Evolutionary conservation across 1,140 invertebrate species (phyloP).

Genomic region (Glossosoma conforme): DNA sequence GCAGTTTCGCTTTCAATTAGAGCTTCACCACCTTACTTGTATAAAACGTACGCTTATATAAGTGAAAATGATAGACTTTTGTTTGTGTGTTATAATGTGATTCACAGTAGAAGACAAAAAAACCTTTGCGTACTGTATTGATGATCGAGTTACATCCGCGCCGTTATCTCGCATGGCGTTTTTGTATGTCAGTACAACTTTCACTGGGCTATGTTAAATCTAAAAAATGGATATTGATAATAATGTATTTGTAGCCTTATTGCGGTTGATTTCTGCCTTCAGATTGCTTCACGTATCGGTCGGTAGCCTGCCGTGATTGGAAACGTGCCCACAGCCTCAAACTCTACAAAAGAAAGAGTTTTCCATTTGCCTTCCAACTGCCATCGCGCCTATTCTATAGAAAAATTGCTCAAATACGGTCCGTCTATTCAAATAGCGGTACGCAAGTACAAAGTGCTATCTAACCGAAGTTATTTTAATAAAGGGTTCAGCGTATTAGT

Average conservation of each 20-base stretch:
- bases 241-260: slow-evolving; percentile 15
- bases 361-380: no score
- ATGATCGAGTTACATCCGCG: background rate
- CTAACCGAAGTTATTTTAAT: no score
- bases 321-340: slow-evolving; percentile 11
- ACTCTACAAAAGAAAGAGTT: slow-evolving; percentile 1
- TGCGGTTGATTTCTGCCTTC: slow-evolving; percentile 8
- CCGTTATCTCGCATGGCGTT: slow-evolving; percentile 1
- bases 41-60: no score
- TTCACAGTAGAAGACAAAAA: background rate
- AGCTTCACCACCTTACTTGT: no score
- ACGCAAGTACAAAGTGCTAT: no score
- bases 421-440: no score
- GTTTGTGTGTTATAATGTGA: no score
- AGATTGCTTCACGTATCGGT: slow-evolving; percentile 13
- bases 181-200: slow-evolving; percentile 10
- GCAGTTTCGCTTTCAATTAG: no score
- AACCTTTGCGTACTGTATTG: background rate
- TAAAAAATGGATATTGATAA: slow-evolving; percentile 15
- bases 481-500: no score
- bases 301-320: slow-evolving; percentile 7
- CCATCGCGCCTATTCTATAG: no score
- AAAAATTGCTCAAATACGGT: no score
- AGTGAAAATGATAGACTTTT: no score
- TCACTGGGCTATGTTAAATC: slow-evolving; percentile 12